Conservation (phyloP, 1,140 invertebrate species). For the Drosophila micromelanica region DNA sequence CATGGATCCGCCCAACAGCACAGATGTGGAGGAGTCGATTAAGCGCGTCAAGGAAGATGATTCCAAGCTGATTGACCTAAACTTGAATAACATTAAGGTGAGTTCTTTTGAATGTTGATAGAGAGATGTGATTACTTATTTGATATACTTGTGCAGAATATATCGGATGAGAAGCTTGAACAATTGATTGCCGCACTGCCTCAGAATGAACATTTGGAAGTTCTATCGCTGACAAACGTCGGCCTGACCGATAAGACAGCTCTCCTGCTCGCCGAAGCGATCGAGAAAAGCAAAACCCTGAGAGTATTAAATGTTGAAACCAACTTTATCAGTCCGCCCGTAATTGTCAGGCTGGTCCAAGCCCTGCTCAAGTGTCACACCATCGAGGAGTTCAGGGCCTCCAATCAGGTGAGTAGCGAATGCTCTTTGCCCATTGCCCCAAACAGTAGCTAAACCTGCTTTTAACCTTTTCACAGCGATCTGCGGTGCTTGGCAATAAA, state of each 20-base stretch:
- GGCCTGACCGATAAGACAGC: constrained; percentile 95
- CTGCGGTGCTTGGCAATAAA: constrained; percentile 97
- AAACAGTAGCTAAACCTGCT: background rate
- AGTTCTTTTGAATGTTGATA: background rate
- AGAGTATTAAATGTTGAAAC: constrained; percentile 97
- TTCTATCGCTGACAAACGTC: constrained; percentile 96
- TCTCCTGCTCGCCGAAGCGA: constrained; percentile 91
- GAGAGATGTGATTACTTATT: background rate
- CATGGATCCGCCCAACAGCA: constrained; percentile 96
- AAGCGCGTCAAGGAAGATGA: constrained; percentile 95
- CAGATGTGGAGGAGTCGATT: constrained; percentile 96
- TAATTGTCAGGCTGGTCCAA: constrained; percentile 93
- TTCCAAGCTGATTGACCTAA: constrained; percentile 93
- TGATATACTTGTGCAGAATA: constrained; percentile 88
- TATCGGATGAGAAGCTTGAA: constrained; percentile 97
- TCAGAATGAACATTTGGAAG: constrained; percentile 95
- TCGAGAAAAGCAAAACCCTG: constrained; percentile 94
- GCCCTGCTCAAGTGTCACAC: constrained; percentile 93
- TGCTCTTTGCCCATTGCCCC: background rate
- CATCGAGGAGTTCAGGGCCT: constrained; percentile 96
- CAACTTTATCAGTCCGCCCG: constrained; percentile 95
- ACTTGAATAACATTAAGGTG: constrained; percentile 99
- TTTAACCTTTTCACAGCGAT: constrained; percentile 88
- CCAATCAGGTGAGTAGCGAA: constrained; percentile 93
- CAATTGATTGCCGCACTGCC: constrained; percentile 94